Base-by-base conservation (phyloP, 2,888 invertebrate genomes). In the Tricholauxania praeusta region DNA sequence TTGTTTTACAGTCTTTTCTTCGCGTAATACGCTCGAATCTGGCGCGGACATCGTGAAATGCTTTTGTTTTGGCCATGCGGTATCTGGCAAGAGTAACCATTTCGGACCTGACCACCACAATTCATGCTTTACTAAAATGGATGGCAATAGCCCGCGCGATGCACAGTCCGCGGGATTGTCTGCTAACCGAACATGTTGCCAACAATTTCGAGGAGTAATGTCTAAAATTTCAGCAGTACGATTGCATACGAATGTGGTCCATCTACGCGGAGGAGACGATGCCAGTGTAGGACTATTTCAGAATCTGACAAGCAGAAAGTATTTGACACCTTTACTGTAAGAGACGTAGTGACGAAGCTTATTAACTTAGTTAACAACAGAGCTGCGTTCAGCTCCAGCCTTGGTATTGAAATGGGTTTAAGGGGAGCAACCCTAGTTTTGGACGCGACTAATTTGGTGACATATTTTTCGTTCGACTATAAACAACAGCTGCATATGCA, bases 281-380 rank as follows among this genome's bases (percentile, higher is more conserved):
- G 64, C 82, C 83, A 84, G 49, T 76, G 74, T 0, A 83, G 68
- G 2, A 80, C 80, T 12, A 83, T 80, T 17, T 77, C 79, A 0
- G 82, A 84, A 70, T 85, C 83, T 3, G 80, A 77, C 77, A 74
- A 78, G 32, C 73, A 73, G 14, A 62, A 57, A 12, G 66, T 72
- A 22, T 28, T 66, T 0, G 63, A 49, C 47, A 75, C 72, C 2
- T 55, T 53, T 1, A 57, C 28, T 12, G 69, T 76, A 3, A 77
- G 22, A 1, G 76, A 72, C 19, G 39, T 52, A 71, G 67, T 74
- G 3, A 76, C 65, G 0, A 55, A 60, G 3, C 32, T 62, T 55
- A 75, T 22, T 17, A 77, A 64, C 59, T 62, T 72, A 17, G 72
- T 52, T 62, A 74, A 22, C n/a, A 76, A 63, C 2, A 74, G 32